A percentile compares a stretch with the other conserved stretches of the same genome.
Evolutionary conservation across 2,113 vertebrate species (phyloP).

Genomic region (Gasterosteus nipponicus): DNA sequence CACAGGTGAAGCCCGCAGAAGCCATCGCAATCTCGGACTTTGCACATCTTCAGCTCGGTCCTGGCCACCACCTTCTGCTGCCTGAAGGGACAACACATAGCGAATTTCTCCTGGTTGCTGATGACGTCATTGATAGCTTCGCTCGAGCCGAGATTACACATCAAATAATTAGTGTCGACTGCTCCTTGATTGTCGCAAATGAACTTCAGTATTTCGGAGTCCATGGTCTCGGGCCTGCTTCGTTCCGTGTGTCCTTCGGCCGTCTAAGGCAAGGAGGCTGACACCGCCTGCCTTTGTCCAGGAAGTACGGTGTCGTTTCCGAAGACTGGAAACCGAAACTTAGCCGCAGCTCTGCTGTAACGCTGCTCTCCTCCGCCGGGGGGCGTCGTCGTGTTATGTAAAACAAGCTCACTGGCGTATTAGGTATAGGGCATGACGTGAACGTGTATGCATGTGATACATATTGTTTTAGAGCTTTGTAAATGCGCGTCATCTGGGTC

Average conservation of each 20-base stretch:
- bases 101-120: not conserved
- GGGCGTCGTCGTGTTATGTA: not conserved
- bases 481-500: not conserved
- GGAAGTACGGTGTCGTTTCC: not conserved
- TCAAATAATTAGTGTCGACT: constrained; percentile 19
- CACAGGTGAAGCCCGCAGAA: constrained; percentile 74
- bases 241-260: not conserved
- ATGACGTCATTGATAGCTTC: not conserved
- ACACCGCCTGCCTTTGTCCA: no score
- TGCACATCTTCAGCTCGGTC: constrained; percentile 66
- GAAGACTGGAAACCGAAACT: constrained; percentile 78
- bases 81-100: not conserved
- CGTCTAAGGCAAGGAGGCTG: no score
- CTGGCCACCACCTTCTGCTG: constrained; percentile 66
- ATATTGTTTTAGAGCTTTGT: not conserved
- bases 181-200: constrained; percentile 64
- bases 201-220: constrained; percentile 16
- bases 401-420: not conserved
- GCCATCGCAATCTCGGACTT: constrained; percentile 44
- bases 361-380: constrained; percentile 9
- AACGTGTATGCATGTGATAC: not conserved
- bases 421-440: not conserved
- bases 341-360: constrained; percentile 3
- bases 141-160: not conserved
- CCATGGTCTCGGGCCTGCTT: not conserved